These are phyloP conservation scores for Drosophila bocqueti DNA, from an alignment of 1,140 invertebrate species.

Conservation along the genomic window DNA sequence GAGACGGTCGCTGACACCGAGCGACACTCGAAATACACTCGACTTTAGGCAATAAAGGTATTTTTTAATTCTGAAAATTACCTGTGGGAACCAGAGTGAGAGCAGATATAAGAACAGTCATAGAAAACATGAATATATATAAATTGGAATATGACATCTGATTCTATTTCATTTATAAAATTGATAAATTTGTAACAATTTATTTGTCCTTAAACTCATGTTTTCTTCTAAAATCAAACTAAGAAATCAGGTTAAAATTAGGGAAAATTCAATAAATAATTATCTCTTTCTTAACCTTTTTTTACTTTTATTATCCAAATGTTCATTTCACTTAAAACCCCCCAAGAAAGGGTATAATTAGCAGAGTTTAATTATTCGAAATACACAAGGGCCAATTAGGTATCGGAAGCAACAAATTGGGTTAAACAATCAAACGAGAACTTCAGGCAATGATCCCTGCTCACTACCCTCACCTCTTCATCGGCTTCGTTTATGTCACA, in stretches of 20 bases:
- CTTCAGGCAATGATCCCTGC: conserved; percentile 49
- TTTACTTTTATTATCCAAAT: not conserved
- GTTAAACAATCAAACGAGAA: conserved; percentile 62
- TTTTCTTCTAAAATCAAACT: too few relatives aligned
- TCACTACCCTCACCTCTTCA: conserved; percentile 6
- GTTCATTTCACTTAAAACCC: too few relatives aligned
- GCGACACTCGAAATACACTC: conserved; percentile 15
- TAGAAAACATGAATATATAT: not conserved
- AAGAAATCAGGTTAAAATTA: too few relatives aligned
- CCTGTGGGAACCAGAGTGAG: too few relatives aligned
- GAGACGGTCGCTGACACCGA: not conserved
- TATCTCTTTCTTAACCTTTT: not conserved
- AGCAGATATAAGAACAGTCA: not conserved
- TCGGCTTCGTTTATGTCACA: conserved; percentile 21
- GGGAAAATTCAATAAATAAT: too few relatives aligned
- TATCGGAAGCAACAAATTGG: conserved; percentile 61
- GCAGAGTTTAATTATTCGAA: conserved; percentile 71
- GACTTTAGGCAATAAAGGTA: not conserved
- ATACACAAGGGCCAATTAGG: conserved; percentile 71
- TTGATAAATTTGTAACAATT: not conserved
- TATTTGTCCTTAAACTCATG: not conserved
- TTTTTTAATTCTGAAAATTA: not conserved
- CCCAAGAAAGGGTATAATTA: conserved; percentile 9
- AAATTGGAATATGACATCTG: too few relatives aligned
- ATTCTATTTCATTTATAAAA: too few relatives aligned